Base-by-base conservation (phyloP, 2,797 vertebrate genomes). In the Eulemur mongoz region DNA sequence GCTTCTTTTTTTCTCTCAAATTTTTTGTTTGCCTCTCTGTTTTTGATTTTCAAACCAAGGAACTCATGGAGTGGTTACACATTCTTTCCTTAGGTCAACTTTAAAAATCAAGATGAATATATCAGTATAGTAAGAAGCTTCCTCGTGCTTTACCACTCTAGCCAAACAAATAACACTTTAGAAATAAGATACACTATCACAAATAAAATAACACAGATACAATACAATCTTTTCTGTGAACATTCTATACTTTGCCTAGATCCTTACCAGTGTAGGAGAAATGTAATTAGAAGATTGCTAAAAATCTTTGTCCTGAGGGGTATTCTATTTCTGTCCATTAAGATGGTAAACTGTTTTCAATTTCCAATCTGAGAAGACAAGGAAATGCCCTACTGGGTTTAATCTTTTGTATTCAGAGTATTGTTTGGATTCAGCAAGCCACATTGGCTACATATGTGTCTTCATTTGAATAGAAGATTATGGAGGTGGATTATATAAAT, bases 311-410 rank as follows among this genome's bases (percentile, higher is more conserved):
- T 79, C 38, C 9, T 73, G 1, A 52, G 8, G 4, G 6, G n/a
- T 5, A 54, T 61, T 93, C 9, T 61, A 22, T 52, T 63, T 63
- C 35, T 75, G n/a, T 70, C 35, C 30, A 73, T n/a, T 32, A 94
- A 84, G 32, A 59, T 63, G 78, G 82, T 59, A 12, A 95, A 83
- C 23, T 93, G 38, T 91, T 93, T 95, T 92, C 67, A 48, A 95
- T 90, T 96, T 86, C 67, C 84, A 84, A 69, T 92, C 87, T 93
- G 87, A 27, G 40, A 95, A 96, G 20, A 73, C 0, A 40, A 50
- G 9, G 76, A 93, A 90, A 61, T 78, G 18, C 3, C 79, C 18
- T 86, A 23, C 7, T 92, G 59, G 11, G 2, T 65, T 93, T 89
- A 32, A 13, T 57, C 27, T 78, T 93, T 35, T 86, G 25, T 65